A percentile compares a stretch with the other conserved stretches of the same genome.
These are phyloP conservation scores for Oryzias javanicus DNA, from an alignment of 2,113 vertebrate genomes.

Conservation along the genomic window DNA sequence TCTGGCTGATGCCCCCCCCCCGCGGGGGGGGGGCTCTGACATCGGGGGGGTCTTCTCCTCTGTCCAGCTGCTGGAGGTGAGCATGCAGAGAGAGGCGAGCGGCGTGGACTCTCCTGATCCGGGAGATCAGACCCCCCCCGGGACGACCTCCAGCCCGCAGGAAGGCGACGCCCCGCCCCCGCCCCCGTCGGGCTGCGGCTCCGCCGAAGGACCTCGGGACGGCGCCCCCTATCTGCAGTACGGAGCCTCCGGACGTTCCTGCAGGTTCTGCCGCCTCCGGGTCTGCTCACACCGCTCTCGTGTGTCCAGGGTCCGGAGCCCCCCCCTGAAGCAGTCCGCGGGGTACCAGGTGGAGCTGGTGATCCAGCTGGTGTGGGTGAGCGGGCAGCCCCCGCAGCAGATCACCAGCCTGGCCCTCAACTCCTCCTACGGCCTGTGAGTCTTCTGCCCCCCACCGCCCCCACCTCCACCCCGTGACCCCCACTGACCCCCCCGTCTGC, in stretches of 20 bases:
- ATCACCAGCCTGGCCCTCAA: constrained; percentile 95
- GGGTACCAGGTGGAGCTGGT: constrained; percentile 95
- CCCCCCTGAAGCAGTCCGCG: constrained; percentile 92
- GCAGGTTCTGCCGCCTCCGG: too few species aligned
- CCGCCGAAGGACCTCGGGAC: constrained; percentile 88
- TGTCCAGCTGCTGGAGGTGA: constrained; percentile 90
- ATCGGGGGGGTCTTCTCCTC: not conserved
- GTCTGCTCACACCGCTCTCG: not conserved
- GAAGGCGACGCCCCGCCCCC: constrained; percentile 76
- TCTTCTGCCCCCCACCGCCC: constrained; percentile 27
- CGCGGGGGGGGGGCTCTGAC: too few species aligned
- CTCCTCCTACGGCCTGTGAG: constrained; percentile 95
- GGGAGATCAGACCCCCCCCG: constrained; percentile 81
- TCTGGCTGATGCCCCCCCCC: too few species aligned
- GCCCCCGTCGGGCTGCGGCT: constrained; percentile 86
- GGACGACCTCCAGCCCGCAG: constrained; percentile 85
- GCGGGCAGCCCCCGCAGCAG: constrained; percentile 96
- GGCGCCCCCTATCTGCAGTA: constrained; percentile 94
- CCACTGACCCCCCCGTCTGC: not conserved
- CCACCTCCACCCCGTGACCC: not conserved
- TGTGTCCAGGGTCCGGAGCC: constrained; percentile 87
- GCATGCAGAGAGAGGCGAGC: constrained; percentile 87
- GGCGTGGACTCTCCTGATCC: constrained; percentile 87
- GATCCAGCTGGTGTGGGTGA: constrained; percentile 96
- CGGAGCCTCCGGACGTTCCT: constrained; percentile 10